phyloP scores from a whole-genome alignment of 2,113 vertebrate species.

The Setophaga petechia region DNA sequence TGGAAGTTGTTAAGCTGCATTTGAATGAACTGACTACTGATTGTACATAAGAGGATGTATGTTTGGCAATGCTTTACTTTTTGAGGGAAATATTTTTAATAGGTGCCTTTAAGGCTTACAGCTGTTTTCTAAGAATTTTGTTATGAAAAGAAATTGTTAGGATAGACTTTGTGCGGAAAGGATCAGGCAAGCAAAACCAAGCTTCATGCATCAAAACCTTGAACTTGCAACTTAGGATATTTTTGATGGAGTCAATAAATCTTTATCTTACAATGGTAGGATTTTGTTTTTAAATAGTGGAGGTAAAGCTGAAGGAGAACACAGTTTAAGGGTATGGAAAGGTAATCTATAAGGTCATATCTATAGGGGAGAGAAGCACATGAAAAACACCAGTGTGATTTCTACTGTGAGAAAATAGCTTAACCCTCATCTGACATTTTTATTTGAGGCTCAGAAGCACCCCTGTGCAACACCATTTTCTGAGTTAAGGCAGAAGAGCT shows the following conservation, averaged over 20 bases:
- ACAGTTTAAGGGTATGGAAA: background rate
- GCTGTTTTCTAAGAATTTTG: constrained; percentile 2
- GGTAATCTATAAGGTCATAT: background rate
- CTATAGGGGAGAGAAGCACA: background rate
- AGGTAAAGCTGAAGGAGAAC: constrained; percentile 7
- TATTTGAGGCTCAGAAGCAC: background rate
- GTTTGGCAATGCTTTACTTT: background rate
- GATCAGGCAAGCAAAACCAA: background rate
- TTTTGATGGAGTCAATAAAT: constrained; percentile 16
- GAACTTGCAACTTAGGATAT: constrained; percentile 1
- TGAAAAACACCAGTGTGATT: background rate
- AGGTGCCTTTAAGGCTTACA: background rate
- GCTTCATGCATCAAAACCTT: background rate
- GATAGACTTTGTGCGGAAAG: background rate
- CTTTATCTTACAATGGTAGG: background rate
- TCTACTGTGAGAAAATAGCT: background rate
- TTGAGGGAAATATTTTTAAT: background rate
- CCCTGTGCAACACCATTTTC: background rate
- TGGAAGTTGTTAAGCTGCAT: background rate
- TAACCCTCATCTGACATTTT: background rate
- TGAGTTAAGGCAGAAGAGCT: background rate
- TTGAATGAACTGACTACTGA: background rate
- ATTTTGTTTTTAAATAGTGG: background rate
- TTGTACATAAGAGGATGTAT: background rate
- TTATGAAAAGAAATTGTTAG: background rate